Percentiles rank a stretch among this genome's conserved stretches.
Conservation (phyloP, 2,888 invertebrate species). For the Macrophya alboannulata region DNA sequence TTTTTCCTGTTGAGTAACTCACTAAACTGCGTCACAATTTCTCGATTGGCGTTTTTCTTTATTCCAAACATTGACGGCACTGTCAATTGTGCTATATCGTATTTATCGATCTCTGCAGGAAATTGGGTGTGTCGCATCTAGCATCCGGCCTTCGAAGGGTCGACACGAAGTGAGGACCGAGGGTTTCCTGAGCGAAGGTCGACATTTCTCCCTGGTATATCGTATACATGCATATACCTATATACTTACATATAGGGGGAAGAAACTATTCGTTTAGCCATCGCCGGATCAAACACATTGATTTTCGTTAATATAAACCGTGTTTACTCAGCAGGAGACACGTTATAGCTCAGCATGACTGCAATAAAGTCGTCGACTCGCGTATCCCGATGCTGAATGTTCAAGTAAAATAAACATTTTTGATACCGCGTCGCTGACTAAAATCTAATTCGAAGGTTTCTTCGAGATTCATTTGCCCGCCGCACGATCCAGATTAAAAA, state of each 20-base stretch:
- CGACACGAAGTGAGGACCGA: not conserved
- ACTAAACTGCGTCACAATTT: too few relatives aligned
- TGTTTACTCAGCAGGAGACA: not conserved
- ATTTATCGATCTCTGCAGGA: not conserved
- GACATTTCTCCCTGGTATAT: slow-evolving; percentile 4
- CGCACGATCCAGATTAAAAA: not conserved
- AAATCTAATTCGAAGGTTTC: not conserved
- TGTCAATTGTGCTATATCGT: not conserved
- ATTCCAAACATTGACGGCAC: not conserved
- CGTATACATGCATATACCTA: not conserved
- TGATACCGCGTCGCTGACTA: not conserved
- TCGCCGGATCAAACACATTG: slow-evolving; percentile 20
- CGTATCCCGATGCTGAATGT: not conserved
- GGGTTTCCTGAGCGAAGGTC: not conserved
- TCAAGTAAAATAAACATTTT: slow-evolving; percentile 38
- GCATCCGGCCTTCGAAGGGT: not conserved
- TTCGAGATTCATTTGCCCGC: not conserved
- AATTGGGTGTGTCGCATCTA: not conserved
- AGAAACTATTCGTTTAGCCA: not conserved
- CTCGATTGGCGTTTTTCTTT: not conserved
- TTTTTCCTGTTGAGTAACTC: not conserved
- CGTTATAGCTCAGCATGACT: slow-evolving; percentile 27
- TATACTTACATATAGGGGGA: not conserved
- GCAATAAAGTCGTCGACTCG: slow-evolving; percentile 11
- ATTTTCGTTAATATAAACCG: slow-evolving; percentile 27